Conservation (phyloP, 2,113 vertebrate species). For the Rhabdomys dilectus region DNA sequence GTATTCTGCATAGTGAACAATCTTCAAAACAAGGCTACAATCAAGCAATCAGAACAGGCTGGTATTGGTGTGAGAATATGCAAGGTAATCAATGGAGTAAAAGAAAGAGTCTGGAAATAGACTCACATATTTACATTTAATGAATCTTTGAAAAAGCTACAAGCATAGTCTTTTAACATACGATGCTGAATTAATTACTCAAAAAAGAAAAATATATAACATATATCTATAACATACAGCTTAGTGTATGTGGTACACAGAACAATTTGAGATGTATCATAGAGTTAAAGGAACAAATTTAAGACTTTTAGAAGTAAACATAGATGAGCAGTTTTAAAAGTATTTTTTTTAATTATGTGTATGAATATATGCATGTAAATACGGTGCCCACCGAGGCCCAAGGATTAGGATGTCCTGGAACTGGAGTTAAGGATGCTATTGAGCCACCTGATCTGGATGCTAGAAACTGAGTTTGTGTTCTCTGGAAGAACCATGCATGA, state of each 20-base stretch:
- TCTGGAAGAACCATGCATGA: neutral
- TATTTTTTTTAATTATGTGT: neutral
- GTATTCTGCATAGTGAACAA: neutral
- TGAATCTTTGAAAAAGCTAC: slow-evolving; percentile 3
- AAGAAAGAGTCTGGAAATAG: slow-evolving; percentile 16
- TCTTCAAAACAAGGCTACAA: neutral
- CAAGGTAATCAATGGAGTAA: neutral
- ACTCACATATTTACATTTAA: neutral
- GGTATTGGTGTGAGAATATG: neutral
- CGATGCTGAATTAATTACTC: neutral
- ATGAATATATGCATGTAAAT: neutral
- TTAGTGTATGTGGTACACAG: neutral
- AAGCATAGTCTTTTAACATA: neutral
- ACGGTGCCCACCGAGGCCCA: no score
- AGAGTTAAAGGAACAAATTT: neutral
- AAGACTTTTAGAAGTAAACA: slow-evolving; percentile 28
- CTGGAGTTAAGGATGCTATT: no score
- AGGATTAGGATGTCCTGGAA: neutral
- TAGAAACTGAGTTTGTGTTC: neutral
- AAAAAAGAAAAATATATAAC: slow-evolving; percentile 12
- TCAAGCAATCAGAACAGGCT: neutral
- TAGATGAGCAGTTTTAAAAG: neutral
- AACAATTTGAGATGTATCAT: slow-evolving; percentile 8
- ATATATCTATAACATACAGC: neutral
- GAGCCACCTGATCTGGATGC: neutral